phyloP scores from a whole-genome alignment of 1,140 invertebrate species.

The Drosophila mayri region DNA sequence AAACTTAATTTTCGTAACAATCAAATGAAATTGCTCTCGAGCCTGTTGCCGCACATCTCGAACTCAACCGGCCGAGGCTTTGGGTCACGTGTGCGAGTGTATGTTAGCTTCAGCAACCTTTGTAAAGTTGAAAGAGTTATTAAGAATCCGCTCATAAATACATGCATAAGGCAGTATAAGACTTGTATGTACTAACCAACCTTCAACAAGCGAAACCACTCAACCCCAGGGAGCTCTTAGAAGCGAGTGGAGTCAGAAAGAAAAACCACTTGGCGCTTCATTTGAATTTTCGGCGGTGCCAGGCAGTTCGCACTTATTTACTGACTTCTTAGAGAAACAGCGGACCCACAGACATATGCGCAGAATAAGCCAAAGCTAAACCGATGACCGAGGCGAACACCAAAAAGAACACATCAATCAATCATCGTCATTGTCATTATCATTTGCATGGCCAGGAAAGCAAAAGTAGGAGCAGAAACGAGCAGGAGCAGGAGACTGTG shows the following conservation, averaged over 20 bases:
- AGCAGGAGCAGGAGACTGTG: not conserved
- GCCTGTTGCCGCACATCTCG: constrained; percentile 35
- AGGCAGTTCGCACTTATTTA: constrained; percentile 48
- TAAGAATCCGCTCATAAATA: constrained; percentile 61
- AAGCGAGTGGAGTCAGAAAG: not conserved
- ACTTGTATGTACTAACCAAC: not conserved
- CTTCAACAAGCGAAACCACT: not conserved
- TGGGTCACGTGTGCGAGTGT: constrained; percentile 23
- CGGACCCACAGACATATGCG: constrained; percentile 3
- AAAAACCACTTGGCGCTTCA: constrained; percentile 39
- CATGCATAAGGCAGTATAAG: constrained; percentile 16
- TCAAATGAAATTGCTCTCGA: constrained; percentile 62
- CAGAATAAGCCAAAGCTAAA: constrained; percentile 11
- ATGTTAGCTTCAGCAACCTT: not conserved
- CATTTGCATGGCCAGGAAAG: constrained; percentile 50
- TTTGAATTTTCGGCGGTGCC: constrained; percentile 42
- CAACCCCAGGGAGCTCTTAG: constrained; percentile 9
- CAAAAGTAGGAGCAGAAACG: not conserved
- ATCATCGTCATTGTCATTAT: constrained; percentile 76
- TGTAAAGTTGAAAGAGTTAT: constrained; percentile 65
- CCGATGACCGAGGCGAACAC: constrained; percentile 13
- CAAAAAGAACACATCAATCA: constrained; percentile 70
- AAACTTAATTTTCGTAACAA: constrained; percentile 65
- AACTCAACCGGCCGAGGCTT: constrained; percentile 29
- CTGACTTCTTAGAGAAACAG: constrained; percentile 7